These are phyloP conservation scores for Hermaeophaga mercurialis DNA, from an alignment of 2,888 invertebrate genomes.

Conservation along the genomic window DNA sequence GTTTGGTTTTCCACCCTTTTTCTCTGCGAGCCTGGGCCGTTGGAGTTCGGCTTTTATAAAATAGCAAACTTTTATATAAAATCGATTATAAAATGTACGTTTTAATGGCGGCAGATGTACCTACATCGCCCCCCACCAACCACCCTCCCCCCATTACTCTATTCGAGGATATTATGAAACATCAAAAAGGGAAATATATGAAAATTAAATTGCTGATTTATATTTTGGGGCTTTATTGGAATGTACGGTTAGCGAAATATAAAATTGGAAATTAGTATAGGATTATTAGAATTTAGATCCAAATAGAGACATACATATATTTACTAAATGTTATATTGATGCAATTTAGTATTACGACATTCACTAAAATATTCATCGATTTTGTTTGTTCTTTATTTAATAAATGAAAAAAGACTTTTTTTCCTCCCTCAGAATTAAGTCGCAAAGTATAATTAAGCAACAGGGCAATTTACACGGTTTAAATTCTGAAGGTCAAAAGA, in stretches of 20 bases:
- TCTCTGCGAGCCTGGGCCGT: conserved; percentile 32
- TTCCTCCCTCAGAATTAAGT: too few relatives aligned
- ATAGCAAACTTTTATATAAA: conserved; percentile 47
- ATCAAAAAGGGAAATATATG: conserved; percentile 29
- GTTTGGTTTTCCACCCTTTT: conserved; percentile 40
- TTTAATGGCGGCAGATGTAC: conserved; percentile 43
- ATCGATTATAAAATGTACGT: conserved; percentile 46
- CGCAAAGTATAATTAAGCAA: too few relatives aligned
- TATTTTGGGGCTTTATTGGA: conserved; percentile 5
- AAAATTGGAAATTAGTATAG: too few relatives aligned
- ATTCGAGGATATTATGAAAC: conserved; percentile 29
- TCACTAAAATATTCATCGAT: too few relatives aligned
- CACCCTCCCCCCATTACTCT: conserved; percentile 21
- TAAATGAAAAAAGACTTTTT: too few relatives aligned
- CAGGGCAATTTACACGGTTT: too few relatives aligned
- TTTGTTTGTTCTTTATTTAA: too few relatives aligned
- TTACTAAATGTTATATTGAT: too few relatives aligned
- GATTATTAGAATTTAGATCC: too few relatives aligned
- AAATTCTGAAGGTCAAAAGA: too few relatives aligned
- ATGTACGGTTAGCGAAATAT: neutral
- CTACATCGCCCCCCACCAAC: conserved; percentile 20
- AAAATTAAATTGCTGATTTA: conserved; percentile 20
- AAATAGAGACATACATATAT: too few relatives aligned
- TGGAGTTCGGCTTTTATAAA: conserved; percentile 42
- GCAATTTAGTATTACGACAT: too few relatives aligned